Evolutionary conservation across 2,113 vertebrate genomes (phyloP).

Genomic region (Sinosuthora webbiana): DNA sequence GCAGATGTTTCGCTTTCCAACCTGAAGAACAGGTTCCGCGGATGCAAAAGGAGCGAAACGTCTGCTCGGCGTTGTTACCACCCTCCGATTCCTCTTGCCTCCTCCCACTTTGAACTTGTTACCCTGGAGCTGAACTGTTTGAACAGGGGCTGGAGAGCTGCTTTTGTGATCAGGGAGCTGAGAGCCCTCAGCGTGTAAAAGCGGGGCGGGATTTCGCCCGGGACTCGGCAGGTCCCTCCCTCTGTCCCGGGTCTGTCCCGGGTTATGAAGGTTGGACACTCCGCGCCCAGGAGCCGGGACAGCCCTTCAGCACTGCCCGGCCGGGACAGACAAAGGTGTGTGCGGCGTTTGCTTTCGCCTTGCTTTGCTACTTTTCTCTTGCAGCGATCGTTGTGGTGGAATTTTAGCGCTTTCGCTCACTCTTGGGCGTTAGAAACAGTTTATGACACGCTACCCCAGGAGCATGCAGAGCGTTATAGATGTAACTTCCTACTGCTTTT

Average conservation of each 20-base stretch:
- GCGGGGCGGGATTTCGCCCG: background rate
- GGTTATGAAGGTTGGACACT: background rate
- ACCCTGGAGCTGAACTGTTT: slow-evolving; percentile 71
- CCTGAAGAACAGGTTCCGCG: slow-evolving; percentile 72
- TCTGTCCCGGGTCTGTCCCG: background rate
- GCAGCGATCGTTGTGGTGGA: background rate
- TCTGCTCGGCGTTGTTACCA: background rate
- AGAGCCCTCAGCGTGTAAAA: background rate
- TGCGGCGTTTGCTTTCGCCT: background rate
- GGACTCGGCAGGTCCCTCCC: background rate
- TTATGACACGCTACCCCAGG: background rate
- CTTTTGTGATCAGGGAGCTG: slow-evolving; percentile 20
- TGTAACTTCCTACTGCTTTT: background rate
- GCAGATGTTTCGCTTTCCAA: slow-evolving; percentile 48
- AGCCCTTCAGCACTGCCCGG: background rate
- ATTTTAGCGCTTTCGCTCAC: background rate
- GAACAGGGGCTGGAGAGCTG: slow-evolving; percentile 30
- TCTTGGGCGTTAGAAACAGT: background rate
- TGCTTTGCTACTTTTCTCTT: background rate
- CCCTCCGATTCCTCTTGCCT: slow-evolving; percentile 21
- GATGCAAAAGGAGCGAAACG: background rate
- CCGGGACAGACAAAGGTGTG: slow-evolving; percentile 8
- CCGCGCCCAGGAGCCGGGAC: background rate
- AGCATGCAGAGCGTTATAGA: background rate
- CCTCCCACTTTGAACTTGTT: slow-evolving; percentile 72